These are phyloP conservation scores for Tenebrio molitor DNA, from an alignment of 1,140 invertebrate genomes.

Conservation along the genomic window DNA sequence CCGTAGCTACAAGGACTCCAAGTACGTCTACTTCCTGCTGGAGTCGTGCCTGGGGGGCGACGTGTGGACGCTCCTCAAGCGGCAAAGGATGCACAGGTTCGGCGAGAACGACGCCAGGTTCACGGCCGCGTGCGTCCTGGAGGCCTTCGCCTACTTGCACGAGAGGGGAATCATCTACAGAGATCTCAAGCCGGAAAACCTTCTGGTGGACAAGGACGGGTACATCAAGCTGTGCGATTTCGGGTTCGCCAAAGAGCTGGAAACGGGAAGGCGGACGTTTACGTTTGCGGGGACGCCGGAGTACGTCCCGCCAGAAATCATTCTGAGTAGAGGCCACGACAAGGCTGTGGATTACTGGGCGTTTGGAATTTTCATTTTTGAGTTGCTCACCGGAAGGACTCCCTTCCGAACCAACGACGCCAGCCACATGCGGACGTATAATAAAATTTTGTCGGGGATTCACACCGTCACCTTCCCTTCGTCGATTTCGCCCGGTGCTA, in stretches of 20 bases:
- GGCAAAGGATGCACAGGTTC: slow-evolving; percentile 81
- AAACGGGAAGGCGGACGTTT: slow-evolving; percentile 87
- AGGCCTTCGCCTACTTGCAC: slow-evolving; percentile 93
- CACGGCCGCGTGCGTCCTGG: slow-evolving; percentile 87
- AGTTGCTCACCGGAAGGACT: slow-evolving; percentile 92
- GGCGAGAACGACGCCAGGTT: slow-evolving; percentile 89
- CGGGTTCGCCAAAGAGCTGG: slow-evolving; percentile 95
- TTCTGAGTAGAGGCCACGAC: slow-evolving; percentile 93
- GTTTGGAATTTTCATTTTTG: slow-evolving; percentile 92
- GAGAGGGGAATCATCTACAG: slow-evolving; percentile 89
- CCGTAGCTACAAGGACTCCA: slow-evolving; percentile 93
- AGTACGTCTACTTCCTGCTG: slow-evolving; percentile 97
- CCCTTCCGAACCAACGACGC: slow-evolving; percentile 89
- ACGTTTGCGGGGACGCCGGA: slow-evolving; percentile 98
- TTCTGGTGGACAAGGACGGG: slow-evolving; percentile 88
- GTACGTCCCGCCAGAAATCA: slow-evolving; percentile 94
- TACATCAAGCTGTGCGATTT: slow-evolving; percentile 98
- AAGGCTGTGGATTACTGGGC: slow-evolving; percentile 96
- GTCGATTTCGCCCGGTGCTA: slow-evolving; percentile 83
- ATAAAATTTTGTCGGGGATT: slow-evolving; percentile 92
- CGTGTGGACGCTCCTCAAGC: slow-evolving; percentile 93
- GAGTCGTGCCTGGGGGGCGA: slow-evolving; percentile 97
- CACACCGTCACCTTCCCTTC: slow-evolving; percentile 90
- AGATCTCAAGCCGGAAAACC: slow-evolving; percentile 96
- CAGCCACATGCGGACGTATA: slow-evolving; percentile 98